phyloP scores from a whole-genome alignment of 2,113 vertebrate species.

The Notechis scutatus region DNA sequence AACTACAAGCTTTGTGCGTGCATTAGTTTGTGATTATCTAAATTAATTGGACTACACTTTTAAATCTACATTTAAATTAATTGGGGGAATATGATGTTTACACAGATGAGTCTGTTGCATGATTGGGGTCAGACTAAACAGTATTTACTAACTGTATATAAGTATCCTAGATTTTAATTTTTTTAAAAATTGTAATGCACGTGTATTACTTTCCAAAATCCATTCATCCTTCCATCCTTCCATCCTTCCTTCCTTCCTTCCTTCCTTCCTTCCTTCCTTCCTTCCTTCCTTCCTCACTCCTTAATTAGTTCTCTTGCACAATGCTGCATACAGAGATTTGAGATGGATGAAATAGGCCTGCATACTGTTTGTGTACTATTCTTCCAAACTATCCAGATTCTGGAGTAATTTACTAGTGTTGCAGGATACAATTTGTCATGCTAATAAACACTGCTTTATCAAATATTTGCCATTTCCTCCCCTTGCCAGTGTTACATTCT shows the following conservation, averaged over 20 bases:
- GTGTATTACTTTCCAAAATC: background rate
- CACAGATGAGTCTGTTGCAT: slow-evolving; percentile 33
- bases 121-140: slow-evolving; percentile 26
- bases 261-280: background rate
- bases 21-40: slow-evolving; percentile 34
- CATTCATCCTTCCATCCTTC: too few relatives aligned
- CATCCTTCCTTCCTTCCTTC: background rate
- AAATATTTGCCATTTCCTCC: background rate
- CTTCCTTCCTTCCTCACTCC: too few relatives aligned
- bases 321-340: background rate
- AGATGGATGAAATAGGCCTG: background rate
- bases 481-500: background rate
- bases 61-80: slow-evolving; percentile 41
- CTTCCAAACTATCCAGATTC: background rate
- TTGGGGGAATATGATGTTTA: slow-evolving; percentile 34
- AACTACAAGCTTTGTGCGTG: slow-evolving; percentile 21
- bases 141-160: background rate
- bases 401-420: background rate
- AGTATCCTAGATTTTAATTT: slow-evolving; percentile 10
- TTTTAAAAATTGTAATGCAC: background rate
- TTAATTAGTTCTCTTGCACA: background rate
- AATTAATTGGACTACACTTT: slow-evolving; percentile 35
- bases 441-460: background rate
- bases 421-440: background rate
- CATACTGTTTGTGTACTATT: background rate